phyloP scores from a whole-genome alignment of 2,113 vertebrate species.

The Rhombomys opimus region DNA sequence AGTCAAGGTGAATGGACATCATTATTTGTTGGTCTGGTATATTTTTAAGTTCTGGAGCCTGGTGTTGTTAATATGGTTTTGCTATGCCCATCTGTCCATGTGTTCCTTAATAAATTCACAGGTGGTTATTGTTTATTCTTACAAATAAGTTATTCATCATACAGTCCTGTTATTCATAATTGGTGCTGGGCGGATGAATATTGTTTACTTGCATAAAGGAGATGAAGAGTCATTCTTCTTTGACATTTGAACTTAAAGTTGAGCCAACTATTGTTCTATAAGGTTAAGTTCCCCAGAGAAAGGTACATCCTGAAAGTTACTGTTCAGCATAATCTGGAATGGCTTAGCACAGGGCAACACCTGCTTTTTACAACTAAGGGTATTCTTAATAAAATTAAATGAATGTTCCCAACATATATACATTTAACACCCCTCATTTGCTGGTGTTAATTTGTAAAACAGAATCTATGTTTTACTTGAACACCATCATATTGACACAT shows the following conservation, averaged over 20 bases:
- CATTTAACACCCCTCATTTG: slow-evolving; percentile 30
- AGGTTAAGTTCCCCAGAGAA: neutral
- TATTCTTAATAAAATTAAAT: slow-evolving; percentile 51
- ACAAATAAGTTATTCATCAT: neutral
- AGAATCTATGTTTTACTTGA: neutral
- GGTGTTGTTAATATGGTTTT: neutral
- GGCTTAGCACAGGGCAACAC: neutral
- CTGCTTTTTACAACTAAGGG: neutral
- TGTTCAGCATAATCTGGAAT: neutral
- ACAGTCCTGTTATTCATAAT: neutral
- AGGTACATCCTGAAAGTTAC: neutral
- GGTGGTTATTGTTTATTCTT: neutral
- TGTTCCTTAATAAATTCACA: neutral
- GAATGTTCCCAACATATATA: slow-evolving; percentile 33
- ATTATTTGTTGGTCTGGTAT: neutral
- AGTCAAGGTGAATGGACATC: neutral
- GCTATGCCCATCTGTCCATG: no score
- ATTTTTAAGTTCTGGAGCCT: neutral
- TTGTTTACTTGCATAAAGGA: neutral
- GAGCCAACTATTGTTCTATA: neutral
- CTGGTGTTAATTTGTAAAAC: slow-evolving; percentile 46
- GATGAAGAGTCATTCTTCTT: neutral
- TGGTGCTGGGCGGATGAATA: neutral
- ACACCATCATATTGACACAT: neutral
- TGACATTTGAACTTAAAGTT: neutral